Conservation (phyloP, 1,140 invertebrate species). For the Pseudomyrmex dendroicus region DNA sequence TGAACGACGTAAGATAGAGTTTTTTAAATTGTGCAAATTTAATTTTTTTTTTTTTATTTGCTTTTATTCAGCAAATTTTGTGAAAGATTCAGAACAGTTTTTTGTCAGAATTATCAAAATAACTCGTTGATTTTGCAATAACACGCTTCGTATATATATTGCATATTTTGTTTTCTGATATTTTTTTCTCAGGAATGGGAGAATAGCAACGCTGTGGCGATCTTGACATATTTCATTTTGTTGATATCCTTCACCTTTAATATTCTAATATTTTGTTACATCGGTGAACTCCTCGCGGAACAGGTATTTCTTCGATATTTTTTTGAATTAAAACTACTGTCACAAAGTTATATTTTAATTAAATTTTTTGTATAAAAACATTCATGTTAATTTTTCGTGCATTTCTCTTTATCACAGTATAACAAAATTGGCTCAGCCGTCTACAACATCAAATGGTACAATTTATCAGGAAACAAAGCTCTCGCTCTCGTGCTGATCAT, state of each 20-base stretch:
- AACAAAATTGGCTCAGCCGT: constrained; percentile 48
- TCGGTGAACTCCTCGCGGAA: constrained; percentile 73
- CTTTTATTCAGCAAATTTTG: too few relatives aligned
- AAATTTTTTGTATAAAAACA: background rate
- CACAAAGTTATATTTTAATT: background rate
- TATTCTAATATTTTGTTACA: constrained; percentile 76
- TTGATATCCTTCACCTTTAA: constrained; percentile 74
- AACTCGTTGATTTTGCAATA: too few relatives aligned
- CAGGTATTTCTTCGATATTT: constrained; percentile 64
- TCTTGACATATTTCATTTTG: constrained; percentile 70
- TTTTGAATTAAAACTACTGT: background rate
- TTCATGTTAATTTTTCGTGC: background rate
- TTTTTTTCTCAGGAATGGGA: constrained; percentile 72
- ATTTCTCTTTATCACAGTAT: constrained; percentile 30
- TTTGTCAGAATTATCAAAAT: too few relatives aligned
- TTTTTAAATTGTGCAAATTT: background rate
- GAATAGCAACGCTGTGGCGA: constrained; percentile 52
- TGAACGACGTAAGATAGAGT: background rate
- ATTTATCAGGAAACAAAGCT: constrained; percentile 40
- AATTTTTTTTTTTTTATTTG: too few relatives aligned
- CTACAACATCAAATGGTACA: constrained; percentile 63
- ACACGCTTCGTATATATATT: too few relatives aligned
- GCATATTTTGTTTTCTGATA: background rate
- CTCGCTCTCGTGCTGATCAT: constrained; percentile 43
- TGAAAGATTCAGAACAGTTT: too few relatives aligned